phyloP scores from a whole-genome alignment of 2,797 vertebrate genomes.

The Mormyrops boulengeri region DNA sequence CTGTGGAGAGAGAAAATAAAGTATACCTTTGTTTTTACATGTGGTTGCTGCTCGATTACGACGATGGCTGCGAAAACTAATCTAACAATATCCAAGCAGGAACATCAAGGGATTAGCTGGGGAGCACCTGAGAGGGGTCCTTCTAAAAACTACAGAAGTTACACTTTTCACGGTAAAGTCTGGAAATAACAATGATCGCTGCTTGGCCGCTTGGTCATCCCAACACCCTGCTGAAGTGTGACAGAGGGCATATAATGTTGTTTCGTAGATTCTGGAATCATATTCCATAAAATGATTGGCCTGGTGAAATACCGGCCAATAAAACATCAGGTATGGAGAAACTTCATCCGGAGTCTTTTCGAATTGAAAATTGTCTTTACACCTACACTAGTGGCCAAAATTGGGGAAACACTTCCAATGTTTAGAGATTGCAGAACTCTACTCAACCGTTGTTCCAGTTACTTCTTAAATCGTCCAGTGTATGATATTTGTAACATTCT shows the following conservation, averaged over 20 bases:
- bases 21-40: slow-evolving; percentile 47
- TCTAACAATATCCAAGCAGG: neutral
- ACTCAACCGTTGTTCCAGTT: neutral
- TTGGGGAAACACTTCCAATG: neutral
- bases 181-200: slow-evolving; percentile 30
- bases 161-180: slow-evolving; percentile 44
- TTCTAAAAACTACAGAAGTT: slow-evolving; percentile 35
- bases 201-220: slow-evolving; percentile 29
- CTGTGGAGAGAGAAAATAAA: slow-evolving; percentile 51
- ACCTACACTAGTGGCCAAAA: neutral
- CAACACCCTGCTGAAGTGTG: slow-evolving; percentile 21
- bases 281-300: neutral
- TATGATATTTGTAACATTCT: neutral
- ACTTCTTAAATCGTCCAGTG: neutral
- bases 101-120: slow-evolving; percentile 8
- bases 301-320: neutral
- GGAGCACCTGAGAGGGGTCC: neutral
- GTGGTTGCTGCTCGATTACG: slow-evolving; percentile 37
- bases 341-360: neutral
- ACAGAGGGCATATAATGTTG: neutral
- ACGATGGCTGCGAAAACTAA: neutral
- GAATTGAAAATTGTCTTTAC: neutral
- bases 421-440: neutral
- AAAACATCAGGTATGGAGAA: neutral
- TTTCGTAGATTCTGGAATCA: neutral